Base-by-base conservation (phyloP, 2,797 vertebrate genomes). In the Setipinna tenuifilis region DNA sequence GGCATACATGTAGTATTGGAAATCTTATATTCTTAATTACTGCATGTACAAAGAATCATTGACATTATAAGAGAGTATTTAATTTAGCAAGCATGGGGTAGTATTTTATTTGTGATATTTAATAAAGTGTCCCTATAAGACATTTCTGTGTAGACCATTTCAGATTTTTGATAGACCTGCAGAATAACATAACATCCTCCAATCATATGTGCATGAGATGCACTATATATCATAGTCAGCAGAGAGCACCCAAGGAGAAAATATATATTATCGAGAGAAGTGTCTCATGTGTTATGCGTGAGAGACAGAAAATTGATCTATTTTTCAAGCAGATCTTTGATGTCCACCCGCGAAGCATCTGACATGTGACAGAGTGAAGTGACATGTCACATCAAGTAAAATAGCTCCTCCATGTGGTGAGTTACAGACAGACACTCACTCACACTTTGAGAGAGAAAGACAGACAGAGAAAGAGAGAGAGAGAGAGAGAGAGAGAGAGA, bases 241-340 rank as follows among this genome's bases (percentile, higher is more conserved):
- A 44, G 31, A 78, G 41, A 78, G 31, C 71, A 78, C 35, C 68
- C 71, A 44, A 19, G 35, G 31, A 78, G 71, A 44, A 78, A 78
- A 75, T 35, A 71, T 35, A 35, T 71, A 16, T 35, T 35, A 71
- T 19, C 31, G 14, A 35, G 14, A 28, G 65, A 71, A 6, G 65
- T 19, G 25, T 28, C 16, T 71, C 28, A 71, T 35, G 16, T 6
- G 28, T 17, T 71, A 28, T 23, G 23, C 23, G 21, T 65, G 3
- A 25, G 61, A 28, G 25, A 35, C 25, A 71, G 65, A 19, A 35
- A 71, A 78, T 41, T 41, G 31, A 78, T n/a, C n/a, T n/a, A 41
- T 44, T 71, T 41, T 17, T 75, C 68, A 75, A 75, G 68, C 10
- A 6, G 31, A 71, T 35, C 28, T 19, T 78, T 41, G 31, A 78